Base-by-base conservation (phyloP, 2,113 vertebrate genomes). In the Zapornia atra region DNA sequence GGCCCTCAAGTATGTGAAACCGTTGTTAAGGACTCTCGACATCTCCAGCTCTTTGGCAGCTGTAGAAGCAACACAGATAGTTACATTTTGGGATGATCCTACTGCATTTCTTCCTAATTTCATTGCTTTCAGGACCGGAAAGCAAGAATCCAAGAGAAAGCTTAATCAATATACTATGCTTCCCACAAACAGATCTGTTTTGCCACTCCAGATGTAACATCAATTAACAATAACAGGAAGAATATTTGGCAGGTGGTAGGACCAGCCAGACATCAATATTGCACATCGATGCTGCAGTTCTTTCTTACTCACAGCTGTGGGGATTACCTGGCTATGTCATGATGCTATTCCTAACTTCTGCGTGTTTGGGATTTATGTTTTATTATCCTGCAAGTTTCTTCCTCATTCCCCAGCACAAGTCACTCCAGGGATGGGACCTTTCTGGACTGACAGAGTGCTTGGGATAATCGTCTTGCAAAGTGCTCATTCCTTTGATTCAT, bases 121-220 rank as follows among this genome's bases (percentile, higher is more conserved):
- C 33, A 34, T 6, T 82, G 38, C 34, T 40, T 86, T 48, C 71
- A 76, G 78, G 69, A 87, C 16, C 21, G 66, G 25, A 72, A 25
- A 57, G 51, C 21, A 53, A 68, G 36, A 71, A 65, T 31, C 42
- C 57, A 38, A 24, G 15, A 54, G 10, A 28, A 57, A 79, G n/a
- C 12, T 68, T 8, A 22, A 53, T 25, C 0, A 0, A 9, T 60
- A 48, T 2, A 3, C 20, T 60, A 8, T 36, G 16, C 48, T 38
- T 36, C 57, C 72, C 19, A 75, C 31, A 16, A 8, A 72, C 15
- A 25, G 6, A 44, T 40, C 51, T 44, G 25, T 63, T 51, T 33
- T 77, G 20, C 16, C 63, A 13, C 15, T 5, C 13, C 53, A 71
- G 71, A 25, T 51, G 42, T 14, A 42, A 25, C 20, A 54, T 64